Conservation (phyloP, 1,140 invertebrate species). For the Pogonomyrmex californicus region DNA sequence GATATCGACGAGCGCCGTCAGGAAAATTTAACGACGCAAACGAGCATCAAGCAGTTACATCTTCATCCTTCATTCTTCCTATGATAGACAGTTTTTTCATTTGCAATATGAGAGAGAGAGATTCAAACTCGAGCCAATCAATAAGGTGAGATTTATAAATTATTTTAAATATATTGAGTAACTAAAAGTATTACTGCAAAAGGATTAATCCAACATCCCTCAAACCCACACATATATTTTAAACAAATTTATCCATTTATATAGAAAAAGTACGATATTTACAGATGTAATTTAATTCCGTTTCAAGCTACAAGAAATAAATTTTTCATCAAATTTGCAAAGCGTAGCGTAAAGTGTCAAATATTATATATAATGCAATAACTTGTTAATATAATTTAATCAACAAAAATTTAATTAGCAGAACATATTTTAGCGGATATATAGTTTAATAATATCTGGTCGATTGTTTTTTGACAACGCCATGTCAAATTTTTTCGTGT, state of each 20-base stretch:
- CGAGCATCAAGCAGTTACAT: slow-evolving; percentile 9
- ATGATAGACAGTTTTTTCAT: slow-evolving; percentile 1
- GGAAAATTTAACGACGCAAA: slow-evolving; percentile 36
- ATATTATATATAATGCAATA: slow-evolving; percentile 3
- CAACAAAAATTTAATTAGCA: slow-evolving; percentile 18
- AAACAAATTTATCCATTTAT: neutral
- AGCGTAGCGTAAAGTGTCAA: neutral
- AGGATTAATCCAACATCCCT: neutral
- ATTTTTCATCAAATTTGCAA: neutral
- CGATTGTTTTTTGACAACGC: neutral
- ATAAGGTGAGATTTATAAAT: neutral
- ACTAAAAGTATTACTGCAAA: neutral
- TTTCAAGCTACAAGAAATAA: neutral
- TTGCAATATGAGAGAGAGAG: neutral
- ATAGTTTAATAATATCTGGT: neutral
- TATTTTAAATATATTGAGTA: neutral
- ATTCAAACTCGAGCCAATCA: neutral
- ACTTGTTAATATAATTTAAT: slow-evolving; percentile 25
- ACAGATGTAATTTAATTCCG: slow-evolving; percentile 2
- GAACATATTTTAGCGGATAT: neutral
- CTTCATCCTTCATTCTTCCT: neutral
- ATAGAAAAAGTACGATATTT: neutral
- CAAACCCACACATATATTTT: neutral
- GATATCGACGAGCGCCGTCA: slow-evolving; percentile 31
- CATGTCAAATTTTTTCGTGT: slow-evolving; percentile 2